These are phyloP conservation scores for Orthonyx spaldingii DNA, from an alignment of 2,113 vertebrate genomes.

Conservation along the genomic window DNA sequence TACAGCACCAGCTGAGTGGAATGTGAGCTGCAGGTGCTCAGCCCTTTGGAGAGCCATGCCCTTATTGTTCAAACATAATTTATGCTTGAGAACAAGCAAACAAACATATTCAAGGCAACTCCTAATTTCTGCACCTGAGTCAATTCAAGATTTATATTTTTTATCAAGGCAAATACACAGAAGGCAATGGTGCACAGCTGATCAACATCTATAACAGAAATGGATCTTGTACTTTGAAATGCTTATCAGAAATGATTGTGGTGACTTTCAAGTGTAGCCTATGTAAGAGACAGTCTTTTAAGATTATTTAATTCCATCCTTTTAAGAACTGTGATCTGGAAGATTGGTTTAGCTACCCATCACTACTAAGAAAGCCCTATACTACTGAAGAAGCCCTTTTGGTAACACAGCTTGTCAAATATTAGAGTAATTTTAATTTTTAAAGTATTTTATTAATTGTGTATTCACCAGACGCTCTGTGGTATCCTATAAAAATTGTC, in stretches of 20 bases:
- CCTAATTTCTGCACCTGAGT: conserved; percentile 48
- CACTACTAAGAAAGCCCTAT: background rate
- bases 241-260: background rate
- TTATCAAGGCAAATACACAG: conserved; percentile 4
- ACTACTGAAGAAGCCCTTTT: background rate
- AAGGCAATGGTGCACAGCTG: background rate
- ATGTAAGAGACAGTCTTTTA: background rate
- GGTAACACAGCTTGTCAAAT: background rate
- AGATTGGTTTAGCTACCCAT: background rate
- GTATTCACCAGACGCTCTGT: background rate
- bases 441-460: background rate
- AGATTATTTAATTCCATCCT: background rate
- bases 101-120: conserved; percentile 7
- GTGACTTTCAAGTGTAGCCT: background rate
- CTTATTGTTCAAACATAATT: conserved; percentile 27
- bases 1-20: background rate
- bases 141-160: background rate
- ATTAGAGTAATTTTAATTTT: background rate
- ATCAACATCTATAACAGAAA: background rate
- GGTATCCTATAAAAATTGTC: background rate
- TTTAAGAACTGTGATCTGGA: background rate
- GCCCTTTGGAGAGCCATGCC: background rate
- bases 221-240: conserved; percentile 9
- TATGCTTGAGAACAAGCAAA: conserved; percentile 13
- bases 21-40: conserved; percentile 45